phyloP scores from a whole-genome alignment of 35 echinoderm and acorn worm species.

The Apostichopus japonicus region DNA sequence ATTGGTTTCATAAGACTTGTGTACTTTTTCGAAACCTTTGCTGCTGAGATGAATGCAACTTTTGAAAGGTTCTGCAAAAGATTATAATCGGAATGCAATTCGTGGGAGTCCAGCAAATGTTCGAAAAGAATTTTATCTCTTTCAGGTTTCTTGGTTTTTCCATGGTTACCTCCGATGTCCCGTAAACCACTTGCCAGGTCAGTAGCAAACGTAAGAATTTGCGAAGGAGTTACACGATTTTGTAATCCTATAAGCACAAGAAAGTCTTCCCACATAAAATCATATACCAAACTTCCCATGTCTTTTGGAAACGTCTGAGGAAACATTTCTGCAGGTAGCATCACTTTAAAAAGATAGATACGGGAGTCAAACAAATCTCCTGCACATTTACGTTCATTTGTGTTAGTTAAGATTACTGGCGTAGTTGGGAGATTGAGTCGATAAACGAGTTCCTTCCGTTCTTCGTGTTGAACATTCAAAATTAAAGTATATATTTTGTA shows the following conservation, averaged over 20 bases:
- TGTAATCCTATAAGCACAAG: neutral
- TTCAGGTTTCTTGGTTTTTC: no score
- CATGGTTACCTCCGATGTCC: neutral
- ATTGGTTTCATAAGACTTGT: neutral
- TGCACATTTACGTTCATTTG: neutral
- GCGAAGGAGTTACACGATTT: neutral
- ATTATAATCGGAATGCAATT: slow-evolving; percentile 1
- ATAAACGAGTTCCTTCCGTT: neutral
- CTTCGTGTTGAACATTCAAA: no score
- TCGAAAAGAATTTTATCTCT: slow-evolving; percentile 20
- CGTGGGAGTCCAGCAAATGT: slow-evolving; percentile 4
- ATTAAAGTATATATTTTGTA: no score
- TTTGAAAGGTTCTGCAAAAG: neutral
- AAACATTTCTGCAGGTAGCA: neutral
- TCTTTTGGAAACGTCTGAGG: neutral
- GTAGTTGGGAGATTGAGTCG: neutral
- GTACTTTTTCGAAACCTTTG: neutral
- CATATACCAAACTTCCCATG: neutral
- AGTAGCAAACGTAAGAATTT: slow-evolving; percentile 24
- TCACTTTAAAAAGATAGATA: neutral
- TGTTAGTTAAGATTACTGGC: neutral
- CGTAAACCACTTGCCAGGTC: neutral
- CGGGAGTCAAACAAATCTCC: neutral
- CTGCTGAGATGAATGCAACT: neutral
- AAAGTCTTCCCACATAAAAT: neutral